A percentile compares a stretch with the other conserved stretches of the same genome.
Conservation (phyloP, 1,140 invertebrate genomes). For the Nasonia giraulti region DNA sequence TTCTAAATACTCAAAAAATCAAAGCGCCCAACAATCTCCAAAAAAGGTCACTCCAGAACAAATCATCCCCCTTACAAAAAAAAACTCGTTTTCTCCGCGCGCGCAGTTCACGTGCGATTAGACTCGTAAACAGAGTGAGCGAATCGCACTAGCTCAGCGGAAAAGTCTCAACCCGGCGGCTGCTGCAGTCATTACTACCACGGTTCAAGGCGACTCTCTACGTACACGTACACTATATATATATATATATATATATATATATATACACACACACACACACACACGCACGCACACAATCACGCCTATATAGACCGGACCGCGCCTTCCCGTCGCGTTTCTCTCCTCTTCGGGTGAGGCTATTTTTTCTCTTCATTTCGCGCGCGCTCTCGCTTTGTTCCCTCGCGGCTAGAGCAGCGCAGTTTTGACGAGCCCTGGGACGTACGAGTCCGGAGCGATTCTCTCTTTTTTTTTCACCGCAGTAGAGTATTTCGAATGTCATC, state of each 20-base stretch:
- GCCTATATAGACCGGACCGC: not conserved
- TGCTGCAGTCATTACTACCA: too few species aligned
- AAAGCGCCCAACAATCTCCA: too few species aligned
- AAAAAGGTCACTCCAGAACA: not conserved
- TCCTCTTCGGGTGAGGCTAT: not conserved
- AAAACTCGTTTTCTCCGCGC: not conserved
- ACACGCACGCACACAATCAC: too few species aligned
- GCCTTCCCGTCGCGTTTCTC: conserved; percentile 7
- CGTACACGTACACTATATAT: too few species aligned
- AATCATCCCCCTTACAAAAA: conserved; percentile 29
- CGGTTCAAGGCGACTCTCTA: too few species aligned
- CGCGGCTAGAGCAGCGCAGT: not conserved
- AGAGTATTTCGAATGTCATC: not conserved
- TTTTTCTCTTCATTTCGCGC: conserved; percentile 19
- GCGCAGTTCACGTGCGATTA: too few species aligned
- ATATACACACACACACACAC: too few species aligned
- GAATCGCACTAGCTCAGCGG: too few species aligned
- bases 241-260: too few species aligned
- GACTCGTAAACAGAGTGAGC: too few species aligned
- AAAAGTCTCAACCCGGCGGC: too few species aligned
- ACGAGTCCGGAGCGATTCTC: not conserved
- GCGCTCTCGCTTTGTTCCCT: not conserved
- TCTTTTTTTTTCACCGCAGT: too few species aligned
- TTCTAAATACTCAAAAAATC: not conserved
- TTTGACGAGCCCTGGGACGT: not conserved